These are phyloP conservation scores for Drosophila kikkawai DNA, from an alignment of 1,140 invertebrate species.

Conservation along the genomic window DNA sequence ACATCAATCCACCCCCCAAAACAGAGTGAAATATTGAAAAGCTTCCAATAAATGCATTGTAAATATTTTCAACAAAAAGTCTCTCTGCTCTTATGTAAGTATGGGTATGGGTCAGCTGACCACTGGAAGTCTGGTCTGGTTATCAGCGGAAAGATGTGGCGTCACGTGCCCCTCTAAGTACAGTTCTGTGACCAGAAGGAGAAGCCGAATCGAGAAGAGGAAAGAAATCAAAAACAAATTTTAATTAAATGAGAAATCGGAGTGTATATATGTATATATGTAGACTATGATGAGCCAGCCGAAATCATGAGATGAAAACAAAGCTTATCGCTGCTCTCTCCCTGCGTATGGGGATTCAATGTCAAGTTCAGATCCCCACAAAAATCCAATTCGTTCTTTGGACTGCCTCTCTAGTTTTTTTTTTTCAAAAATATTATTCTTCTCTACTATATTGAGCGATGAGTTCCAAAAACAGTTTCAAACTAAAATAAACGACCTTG, in stretches of 20 bases:
- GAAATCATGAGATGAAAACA: slow-evolving; percentile 17
- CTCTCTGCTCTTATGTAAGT: slow-evolving; percentile 42
- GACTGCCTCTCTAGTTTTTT: slow-evolving; percentile 1
- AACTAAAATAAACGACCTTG: slow-evolving; percentile 78
- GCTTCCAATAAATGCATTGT: slow-evolving; percentile 57
- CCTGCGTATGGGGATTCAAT: slow-evolving; percentile 56
- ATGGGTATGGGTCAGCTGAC: slow-evolving; percentile 42
- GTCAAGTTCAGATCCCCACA: slow-evolving; percentile 71
- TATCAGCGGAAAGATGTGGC: slow-evolving; percentile 15
- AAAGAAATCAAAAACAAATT: slow-evolving; percentile 11
- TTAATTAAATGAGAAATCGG: slow-evolving; percentile 4
- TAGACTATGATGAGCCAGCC: slow-evolving; percentile 10
- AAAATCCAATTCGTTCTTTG: slow-evolving; percentile 43
- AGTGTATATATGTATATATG: not conserved
- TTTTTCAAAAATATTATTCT: slow-evolving; percentile 8
- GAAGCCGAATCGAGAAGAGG: not conserved
- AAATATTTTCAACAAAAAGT: slow-evolving; percentile 48
- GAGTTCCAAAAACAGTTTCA: slow-evolving; percentile 33
- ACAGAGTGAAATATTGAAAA: slow-evolving; percentile 45
- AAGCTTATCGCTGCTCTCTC: slow-evolving; percentile 44
- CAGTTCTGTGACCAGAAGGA: slow-evolving; percentile 37
- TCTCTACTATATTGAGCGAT: not conserved
- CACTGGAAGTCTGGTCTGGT: slow-evolving; percentile 10
- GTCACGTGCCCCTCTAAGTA: slow-evolving; percentile 50
- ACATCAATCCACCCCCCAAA: slow-evolving; percentile 1